A percentile compares a stretch with the other conserved stretches of the same genome.
Evolutionary conservation across 2,113 vertebrate species (phyloP).

Genomic region (Chaetodon auriga): DNA sequence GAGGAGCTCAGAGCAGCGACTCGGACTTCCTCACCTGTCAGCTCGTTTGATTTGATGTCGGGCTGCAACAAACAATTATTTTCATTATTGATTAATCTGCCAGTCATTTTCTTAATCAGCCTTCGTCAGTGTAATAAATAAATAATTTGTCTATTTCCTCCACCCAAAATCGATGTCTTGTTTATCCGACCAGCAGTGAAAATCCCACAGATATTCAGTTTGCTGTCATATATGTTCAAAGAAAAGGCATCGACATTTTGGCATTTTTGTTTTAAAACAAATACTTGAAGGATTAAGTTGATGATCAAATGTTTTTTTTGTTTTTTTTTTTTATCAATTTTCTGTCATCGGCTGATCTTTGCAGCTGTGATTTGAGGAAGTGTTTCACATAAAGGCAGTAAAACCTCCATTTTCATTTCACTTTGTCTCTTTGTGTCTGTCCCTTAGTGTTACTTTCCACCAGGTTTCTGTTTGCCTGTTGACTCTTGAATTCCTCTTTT

Average conservation of each 20-base stretch:
- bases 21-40: neutral
- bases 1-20: neutral
- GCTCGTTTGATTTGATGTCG: neutral
- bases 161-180: no score
- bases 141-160: no score
- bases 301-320: no score
- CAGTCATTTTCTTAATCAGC: no score
- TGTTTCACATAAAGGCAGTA: neutral
- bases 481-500: slow-evolving; percentile 62
- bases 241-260: no score
- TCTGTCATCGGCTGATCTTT: neutral
- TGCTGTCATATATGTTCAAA: no score
- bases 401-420: neutral
- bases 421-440: neutral
- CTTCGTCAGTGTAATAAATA: no score
- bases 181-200: no score
- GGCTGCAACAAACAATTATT: neutral
- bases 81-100: neutral
- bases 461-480: slow-evolving; percentile 39
- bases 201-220: no score
- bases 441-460: neutral
- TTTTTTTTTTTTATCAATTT: neutral
- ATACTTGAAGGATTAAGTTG: no score
- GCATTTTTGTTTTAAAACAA: no score
- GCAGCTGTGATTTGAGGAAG: neutral